phyloP scores from a whole-genome alignment of 2,888 invertebrate genomes.

The Epinotia demarniana region DNA sequence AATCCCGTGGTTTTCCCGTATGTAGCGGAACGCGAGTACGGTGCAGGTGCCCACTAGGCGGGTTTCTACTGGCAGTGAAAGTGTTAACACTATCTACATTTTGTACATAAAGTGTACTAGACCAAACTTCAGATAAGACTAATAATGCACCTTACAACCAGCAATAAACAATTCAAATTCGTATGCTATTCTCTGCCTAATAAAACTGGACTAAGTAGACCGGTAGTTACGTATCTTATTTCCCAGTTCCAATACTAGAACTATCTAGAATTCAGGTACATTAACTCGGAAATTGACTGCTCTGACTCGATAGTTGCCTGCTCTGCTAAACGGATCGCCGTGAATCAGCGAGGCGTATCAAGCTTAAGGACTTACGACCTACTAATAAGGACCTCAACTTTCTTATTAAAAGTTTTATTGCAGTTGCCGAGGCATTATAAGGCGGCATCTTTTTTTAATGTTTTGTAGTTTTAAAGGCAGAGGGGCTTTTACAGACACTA shows the following conservation, averaged over 20 bases:
- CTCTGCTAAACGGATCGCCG: conserved; percentile 32
- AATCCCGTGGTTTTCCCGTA: too few relatives aligned
- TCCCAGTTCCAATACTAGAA: background rate
- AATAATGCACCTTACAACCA: too few relatives aligned
- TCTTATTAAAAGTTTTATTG: conserved; percentile 18
- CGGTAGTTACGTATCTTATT: background rate
- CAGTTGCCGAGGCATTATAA: background rate
- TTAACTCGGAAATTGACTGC: conserved; percentile 25
- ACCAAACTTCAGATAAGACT: too few relatives aligned
- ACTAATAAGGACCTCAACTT: conserved; percentile 20
- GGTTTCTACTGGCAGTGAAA: too few relatives aligned
- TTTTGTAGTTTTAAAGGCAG: background rate
- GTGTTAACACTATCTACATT: too few relatives aligned
- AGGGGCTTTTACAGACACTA: background rate
- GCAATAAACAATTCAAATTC: too few relatives aligned
- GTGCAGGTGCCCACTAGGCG: too few relatives aligned
- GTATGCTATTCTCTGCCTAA: too few relatives aligned
- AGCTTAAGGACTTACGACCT: conserved; percentile 16
- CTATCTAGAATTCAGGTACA: conserved; percentile 4
- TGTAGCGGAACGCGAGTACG: too few relatives aligned
- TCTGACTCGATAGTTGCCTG: conserved; percentile 23
- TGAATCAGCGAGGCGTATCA: conserved; percentile 19
- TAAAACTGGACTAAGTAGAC: too few relatives aligned
- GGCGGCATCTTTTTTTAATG: background rate
- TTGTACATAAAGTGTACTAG: too few relatives aligned